phyloP scores from a whole-genome alignment of 23 tunicate species.

The Halocynthia aurantium region DNA sequence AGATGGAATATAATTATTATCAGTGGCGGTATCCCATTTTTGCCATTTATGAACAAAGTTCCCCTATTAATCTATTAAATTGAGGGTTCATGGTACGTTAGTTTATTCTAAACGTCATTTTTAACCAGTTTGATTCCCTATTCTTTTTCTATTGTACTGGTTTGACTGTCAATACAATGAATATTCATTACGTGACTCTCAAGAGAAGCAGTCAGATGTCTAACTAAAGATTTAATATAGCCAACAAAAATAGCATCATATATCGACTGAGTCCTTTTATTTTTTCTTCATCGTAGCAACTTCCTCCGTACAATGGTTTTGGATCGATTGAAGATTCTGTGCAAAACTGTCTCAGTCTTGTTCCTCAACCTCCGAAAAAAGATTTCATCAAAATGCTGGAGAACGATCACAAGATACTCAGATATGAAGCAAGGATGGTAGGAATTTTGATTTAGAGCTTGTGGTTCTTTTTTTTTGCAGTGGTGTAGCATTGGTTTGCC shows the following conservation, averaged over 20 bases:
- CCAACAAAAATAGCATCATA: neutral
- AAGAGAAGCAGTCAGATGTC: too few relatives aligned
- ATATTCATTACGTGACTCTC: too few relatives aligned
- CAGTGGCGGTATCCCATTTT: too few relatives aligned
- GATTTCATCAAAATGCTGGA: conserved; percentile 96
- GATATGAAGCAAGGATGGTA: conserved; percentile 92
- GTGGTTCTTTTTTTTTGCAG: neutral
- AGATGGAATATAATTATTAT: neutral
- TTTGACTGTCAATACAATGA: too few relatives aligned
- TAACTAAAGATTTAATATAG: too few relatives aligned
- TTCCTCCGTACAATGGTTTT: conserved; percentile 98
- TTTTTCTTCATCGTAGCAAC: conserved; percentile 25
- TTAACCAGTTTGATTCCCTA: too few relatives aligned
- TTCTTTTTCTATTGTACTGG: too few relatives aligned
- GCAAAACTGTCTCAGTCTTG: conserved; percentile 79
- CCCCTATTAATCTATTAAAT: too few relatives aligned
- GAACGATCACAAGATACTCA: conserved; percentile 74
- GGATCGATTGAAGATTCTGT: conserved; percentile 92
- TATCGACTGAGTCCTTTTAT: neutral
- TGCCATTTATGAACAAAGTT: too few relatives aligned
- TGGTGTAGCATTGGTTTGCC: neutral
- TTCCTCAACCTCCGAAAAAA: conserved; percentile 97
- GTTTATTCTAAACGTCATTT: too few relatives aligned
- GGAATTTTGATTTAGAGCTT: neutral
- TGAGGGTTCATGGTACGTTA: too few relatives aligned